Percentiles rank a stretch among this genome's conserved stretches.
Conservation (phyloP, 2,797 vertebrate genomes). For the Platalea minor region DNA sequence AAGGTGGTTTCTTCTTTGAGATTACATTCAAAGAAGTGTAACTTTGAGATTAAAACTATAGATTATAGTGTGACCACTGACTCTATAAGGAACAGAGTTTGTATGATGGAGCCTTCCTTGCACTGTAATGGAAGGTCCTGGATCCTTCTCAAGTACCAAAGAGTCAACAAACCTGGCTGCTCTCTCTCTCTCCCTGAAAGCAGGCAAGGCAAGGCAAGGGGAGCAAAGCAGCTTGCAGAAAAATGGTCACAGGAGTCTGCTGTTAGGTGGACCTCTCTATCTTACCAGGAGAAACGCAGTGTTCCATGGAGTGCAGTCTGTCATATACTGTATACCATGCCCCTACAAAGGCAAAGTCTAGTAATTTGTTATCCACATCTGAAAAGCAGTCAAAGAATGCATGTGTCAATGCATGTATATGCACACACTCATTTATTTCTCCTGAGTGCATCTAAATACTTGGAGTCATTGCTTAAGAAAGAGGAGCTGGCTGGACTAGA, state of each 20-base stretch:
- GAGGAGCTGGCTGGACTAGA: not conserved
- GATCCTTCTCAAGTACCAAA: not conserved
- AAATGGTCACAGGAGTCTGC: not conserved
- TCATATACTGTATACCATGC: not conserved
- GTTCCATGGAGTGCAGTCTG: not conserved
- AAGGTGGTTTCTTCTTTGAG: not conserved
- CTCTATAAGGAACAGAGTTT: not conserved
- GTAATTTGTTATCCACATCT: not conserved
- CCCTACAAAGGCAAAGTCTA: not conserved
- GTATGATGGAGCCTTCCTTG: not conserved
- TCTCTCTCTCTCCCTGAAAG: not conserved
- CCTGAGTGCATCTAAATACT: not conserved
- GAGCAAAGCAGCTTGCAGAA: not conserved
- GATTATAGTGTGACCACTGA: not conserved
- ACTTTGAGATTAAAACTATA: not conserved
- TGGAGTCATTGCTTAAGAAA: not conserved
- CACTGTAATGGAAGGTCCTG: not conserved
- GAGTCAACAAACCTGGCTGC: not conserved
- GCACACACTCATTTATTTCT: not conserved
- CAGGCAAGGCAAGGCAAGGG: not conserved
- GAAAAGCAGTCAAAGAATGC: not conserved
- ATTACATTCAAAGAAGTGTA: not conserved
- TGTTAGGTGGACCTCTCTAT: not conserved
- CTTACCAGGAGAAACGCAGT: not conserved
- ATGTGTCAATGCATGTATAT: accelerated